Evolutionary conservation across 2,113 vertebrate species (phyloP), one percentile per base, ranked within the genome.

Genomic region (Hippocampus abdominalis): DNA sequence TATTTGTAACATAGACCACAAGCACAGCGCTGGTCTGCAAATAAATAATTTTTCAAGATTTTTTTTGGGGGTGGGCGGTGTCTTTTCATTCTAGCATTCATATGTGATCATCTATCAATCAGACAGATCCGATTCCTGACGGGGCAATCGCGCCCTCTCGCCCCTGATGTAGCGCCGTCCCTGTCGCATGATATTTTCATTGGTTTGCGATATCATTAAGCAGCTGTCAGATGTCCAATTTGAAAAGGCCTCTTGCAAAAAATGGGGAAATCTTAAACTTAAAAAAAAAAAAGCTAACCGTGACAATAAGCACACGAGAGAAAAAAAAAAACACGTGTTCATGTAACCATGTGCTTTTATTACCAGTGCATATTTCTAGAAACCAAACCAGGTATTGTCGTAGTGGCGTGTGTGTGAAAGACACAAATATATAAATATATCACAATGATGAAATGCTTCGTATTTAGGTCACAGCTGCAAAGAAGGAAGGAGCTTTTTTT

Each of bases 261-360:
- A 49, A 49, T 12, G 12, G 42, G 10, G 6, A 44, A 44, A 32
- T 32, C 4, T 32, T 5, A 32, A 32, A 32, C 4, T 20, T 5
- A 1, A 49, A 7, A 49, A 49, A 1, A 49, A 7, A 49, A 49
- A 49, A 18, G 32, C 27, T 25, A 61, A 32, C 10, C 13, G 2
- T 16, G 40, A 42, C 8, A 66, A 49, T 21, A 64, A 9, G 23
- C 20, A 40, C 11, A 71, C 40, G 11, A 44, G 42, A 12, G 2
- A 46, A 46, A 46, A 18, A 18, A 2, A 2, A 66, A 20, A 32
- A 70, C 5, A 77, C 7, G 29, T 20, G 16, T 65, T 87, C 74
- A 68, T 75, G 89, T 90, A 93, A 91, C 81, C 84, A 88, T 93
- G 92, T 92, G 92, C 92, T 93, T 93, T 93, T 92, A 93, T 91